Evolutionary conservation across 2,888 invertebrate species (phyloP).

Genomic region (Lamellibrachia satsuma): DNA sequence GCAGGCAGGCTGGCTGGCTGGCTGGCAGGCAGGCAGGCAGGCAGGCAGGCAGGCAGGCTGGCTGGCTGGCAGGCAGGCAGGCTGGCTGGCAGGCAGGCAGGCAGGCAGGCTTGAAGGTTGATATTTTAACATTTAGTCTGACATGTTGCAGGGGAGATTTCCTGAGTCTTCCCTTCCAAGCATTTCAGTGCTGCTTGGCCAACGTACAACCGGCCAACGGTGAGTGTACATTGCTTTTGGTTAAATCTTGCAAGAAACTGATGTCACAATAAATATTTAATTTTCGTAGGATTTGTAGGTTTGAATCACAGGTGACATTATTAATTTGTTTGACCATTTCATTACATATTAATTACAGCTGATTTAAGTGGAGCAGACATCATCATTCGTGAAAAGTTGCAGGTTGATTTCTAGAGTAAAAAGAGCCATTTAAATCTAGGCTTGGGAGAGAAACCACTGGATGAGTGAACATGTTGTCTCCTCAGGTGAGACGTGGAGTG

Average conservation of each 20-base stretch:
- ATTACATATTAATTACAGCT: background rate
- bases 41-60: background rate
- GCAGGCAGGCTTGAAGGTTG: too few relatives aligned
- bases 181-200: constrained; percentile 88
- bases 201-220: constrained; percentile 47
- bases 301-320: background rate
- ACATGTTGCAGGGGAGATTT: constrained; percentile 78
- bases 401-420: background rate
- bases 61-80: background rate
- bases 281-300: background rate
- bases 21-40: background rate
- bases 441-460: background rate
- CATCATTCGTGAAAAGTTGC: background rate
- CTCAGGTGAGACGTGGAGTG: constrained; percentile 48
- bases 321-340: background rate
- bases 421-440: background rate
- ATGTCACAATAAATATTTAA: background rate
- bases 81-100: too few relatives aligned
- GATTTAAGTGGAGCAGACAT: background rate
- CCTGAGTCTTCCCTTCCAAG: constrained; percentile 93
- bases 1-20: too few relatives aligned
- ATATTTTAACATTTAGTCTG: background rate
- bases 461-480: background rate
- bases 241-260: background rate
- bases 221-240: constrained; percentile 39